These are phyloP conservation scores for Hystrix cristata DNA, from an alignment of 2,113 vertebrate species.

Conservation along the genomic window DNA sequence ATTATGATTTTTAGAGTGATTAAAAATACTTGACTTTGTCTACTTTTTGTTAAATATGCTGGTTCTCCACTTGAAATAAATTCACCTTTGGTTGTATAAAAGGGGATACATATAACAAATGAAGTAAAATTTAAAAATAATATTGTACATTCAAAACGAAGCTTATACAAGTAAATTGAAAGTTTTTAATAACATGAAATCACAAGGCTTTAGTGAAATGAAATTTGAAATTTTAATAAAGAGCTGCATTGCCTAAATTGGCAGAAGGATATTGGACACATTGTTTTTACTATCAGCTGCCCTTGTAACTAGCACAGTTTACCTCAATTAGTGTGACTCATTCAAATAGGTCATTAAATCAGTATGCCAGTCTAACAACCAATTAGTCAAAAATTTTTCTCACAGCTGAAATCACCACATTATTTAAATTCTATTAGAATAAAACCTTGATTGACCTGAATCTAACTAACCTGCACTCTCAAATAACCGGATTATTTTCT, in stretches of 20 bases:
- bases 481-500: not conserved
- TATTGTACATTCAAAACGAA: not conserved
- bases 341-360: slow-evolving; percentile 65
- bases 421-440: slow-evolving; percentile 57
- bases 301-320: slow-evolving; percentile 69
- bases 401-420: slow-evolving; percentile 52
- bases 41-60: slow-evolving; percentile 33
- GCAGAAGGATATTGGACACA: slow-evolving; percentile 36
- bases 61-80: not conserved
- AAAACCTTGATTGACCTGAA: slow-evolving; percentile 58
- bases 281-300: slow-evolving; percentile 66
- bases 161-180: not conserved
- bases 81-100: slow-evolving; percentile 20
- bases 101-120: not conserved
- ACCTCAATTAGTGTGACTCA: slow-evolving; percentile 59
- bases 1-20: not conserved
- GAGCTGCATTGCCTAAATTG: slow-evolving; percentile 11
- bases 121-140: slow-evolving; percentile 58
- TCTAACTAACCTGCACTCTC: slow-evolving; percentile 56
- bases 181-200: not conserved
- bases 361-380: slow-evolving; percentile 54
- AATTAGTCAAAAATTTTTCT: slow-evolving; percentile 36
- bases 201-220: not conserved
- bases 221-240: slow-evolving; percentile 24
- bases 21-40: not conserved